phyloP scores from a whole-genome alignment of 2,113 vertebrate species.

The Oryzias melastigma region DNA sequence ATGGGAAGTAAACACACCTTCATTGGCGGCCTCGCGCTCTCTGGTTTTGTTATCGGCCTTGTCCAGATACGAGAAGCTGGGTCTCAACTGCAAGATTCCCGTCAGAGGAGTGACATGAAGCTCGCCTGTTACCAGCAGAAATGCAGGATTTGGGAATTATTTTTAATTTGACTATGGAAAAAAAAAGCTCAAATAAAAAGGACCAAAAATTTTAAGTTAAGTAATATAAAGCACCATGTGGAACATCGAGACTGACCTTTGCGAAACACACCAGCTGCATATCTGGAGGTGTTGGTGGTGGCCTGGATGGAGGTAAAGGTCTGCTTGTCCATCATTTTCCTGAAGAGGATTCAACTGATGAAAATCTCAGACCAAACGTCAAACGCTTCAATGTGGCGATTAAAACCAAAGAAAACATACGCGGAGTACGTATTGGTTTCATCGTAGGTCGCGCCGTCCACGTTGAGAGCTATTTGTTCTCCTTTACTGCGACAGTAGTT shows the following conservation, averaged over 20 bases:
- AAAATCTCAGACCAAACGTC: background rate
- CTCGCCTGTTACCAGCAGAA: constrained; percentile 79
- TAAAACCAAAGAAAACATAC: constrained; percentile 71
- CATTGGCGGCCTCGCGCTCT: constrained; percentile 93
- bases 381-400: background rate
- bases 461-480: constrained; percentile 95
- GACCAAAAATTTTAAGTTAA: background rate
- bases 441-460: constrained; percentile 86
- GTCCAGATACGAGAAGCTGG: constrained; percentile 95
- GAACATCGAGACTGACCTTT: constrained; percentile 80
- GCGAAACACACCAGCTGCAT: constrained; percentile 91
- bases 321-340: constrained; percentile 98
- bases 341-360: constrained; percentile 50
- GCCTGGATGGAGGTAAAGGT: constrained; percentile 93
- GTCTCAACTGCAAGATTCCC: constrained; percentile 95
- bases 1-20: constrained; percentile 74
- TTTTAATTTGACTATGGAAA: background rate
- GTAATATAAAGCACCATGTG: no score
- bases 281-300: constrained; percentile 90
- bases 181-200: background rate
- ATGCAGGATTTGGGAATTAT: background rate
- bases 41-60: constrained; percentile 93
- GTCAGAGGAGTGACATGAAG: constrained; percentile 94
- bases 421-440: constrained; percentile 89
- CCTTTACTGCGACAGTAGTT: constrained; percentile 98